These are phyloP conservation scores for Chymomyza procnemis DNA, from an alignment of 2,888 invertebrate species.

Conservation along the genomic window DNA sequence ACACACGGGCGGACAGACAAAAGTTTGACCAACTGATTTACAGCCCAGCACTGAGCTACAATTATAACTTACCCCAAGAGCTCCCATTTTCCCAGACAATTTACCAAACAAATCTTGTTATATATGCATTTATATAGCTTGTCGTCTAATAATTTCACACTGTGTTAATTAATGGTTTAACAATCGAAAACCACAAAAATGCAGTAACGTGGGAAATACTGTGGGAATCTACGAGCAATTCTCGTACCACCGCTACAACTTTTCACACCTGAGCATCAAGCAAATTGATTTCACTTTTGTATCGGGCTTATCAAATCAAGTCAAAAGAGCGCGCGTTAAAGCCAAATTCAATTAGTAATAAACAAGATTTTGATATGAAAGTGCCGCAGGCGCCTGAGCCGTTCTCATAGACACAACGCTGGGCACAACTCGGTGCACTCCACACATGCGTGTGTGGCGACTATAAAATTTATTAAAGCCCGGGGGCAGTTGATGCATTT, in stretches of 20 bases:
- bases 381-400: slow-evolving; percentile 24
- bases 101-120: slow-evolving; percentile 26
- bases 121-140: background rate
- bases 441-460: slow-evolving; percentile 42
- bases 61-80: too few relatives aligned
- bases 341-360: slow-evolving; percentile 72
- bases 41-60: background rate
- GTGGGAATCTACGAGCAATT: slow-evolving; percentile 7
- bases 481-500: slow-evolving; percentile 43
- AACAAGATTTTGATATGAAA: slow-evolving; percentile 59
- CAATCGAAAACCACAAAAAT: slow-evolving; percentile 50
- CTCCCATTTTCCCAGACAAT: slow-evolving; percentile 50
- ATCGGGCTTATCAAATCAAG: slow-evolving; percentile 8
- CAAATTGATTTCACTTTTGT: slow-evolving; percentile 52
- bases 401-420: background rate
- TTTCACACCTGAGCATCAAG: slow-evolving; percentile 55
- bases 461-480: slow-evolving; percentile 72
- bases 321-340: slow-evolving; percentile 18
- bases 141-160: slow-evolving; percentile 59
- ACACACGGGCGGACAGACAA: slow-evolving; percentile 30
- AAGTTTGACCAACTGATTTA: background rate
- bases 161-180: slow-evolving; percentile 70
- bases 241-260: background rate
- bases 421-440: background rate
- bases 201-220: slow-evolving; percentile 53